Percentiles rank a stretch among this genome's conserved stretches.
Evolutionary conservation across 1,140 invertebrate genomes (phyloP).

Genomic region (Neocloeon triangulifer): DNA sequence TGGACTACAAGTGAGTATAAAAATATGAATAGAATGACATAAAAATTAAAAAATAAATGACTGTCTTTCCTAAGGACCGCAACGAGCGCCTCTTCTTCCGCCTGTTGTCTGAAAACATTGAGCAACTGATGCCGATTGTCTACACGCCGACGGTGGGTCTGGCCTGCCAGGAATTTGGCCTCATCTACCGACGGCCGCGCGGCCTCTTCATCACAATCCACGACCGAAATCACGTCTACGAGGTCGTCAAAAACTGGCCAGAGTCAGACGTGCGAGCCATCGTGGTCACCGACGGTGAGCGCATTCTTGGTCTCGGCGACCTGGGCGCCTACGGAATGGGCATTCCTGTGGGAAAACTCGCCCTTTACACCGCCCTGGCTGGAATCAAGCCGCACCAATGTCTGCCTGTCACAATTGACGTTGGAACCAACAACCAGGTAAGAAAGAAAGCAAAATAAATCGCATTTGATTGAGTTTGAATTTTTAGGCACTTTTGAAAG

Average conservation of each 20-base stretch:
- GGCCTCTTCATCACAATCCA: conserved; percentile 93
- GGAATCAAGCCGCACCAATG: conserved; percentile 86
- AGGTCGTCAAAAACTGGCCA: conserved; percentile 79
- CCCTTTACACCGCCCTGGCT: conserved; percentile 78
- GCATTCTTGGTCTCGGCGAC: conserved; percentile 85
- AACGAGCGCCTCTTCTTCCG: conserved; percentile 93
- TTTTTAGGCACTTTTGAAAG: conserved; percentile 45
- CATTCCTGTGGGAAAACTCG: conserved; percentile 84
- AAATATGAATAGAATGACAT: background rate
- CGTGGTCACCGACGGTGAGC: conserved; percentile 85
- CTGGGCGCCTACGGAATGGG: conserved; percentile 89
- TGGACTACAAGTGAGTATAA: conserved; percentile 49
- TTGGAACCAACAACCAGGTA: conserved; percentile 75
- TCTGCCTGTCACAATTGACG: conserved; percentile 77
- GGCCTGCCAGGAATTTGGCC: conserved; percentile 91
- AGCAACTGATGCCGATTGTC: conserved; percentile 90
- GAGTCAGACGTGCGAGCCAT: conserved; percentile 80
- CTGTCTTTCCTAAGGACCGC: conserved; percentile 42
- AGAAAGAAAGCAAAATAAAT: too few species aligned
- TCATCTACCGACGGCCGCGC: conserved; percentile 80
- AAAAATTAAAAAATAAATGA: background rate
- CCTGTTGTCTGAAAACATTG: conserved; percentile 77
- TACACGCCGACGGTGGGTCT: conserved; percentile 95
- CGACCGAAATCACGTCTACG: conserved; percentile 81
- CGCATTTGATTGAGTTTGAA: background rate